Percentiles rank a stretch among this genome's conserved stretches.
phyloP scores from a whole-genome alignment of 2,797 vertebrate genomes.

The Urophycis tenuis region DNA sequence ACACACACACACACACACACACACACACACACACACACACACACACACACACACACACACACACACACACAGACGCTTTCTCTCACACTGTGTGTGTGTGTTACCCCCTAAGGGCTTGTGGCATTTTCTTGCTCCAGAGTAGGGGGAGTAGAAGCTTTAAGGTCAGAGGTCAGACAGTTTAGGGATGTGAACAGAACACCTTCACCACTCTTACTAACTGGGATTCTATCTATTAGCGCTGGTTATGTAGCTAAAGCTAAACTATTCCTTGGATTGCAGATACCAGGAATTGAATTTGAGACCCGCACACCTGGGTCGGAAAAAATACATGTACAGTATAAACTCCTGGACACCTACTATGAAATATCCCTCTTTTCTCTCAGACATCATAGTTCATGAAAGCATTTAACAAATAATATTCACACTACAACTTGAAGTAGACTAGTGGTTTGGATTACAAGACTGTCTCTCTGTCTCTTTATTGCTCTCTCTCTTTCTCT shows the following conservation, averaged over 20 bases:
- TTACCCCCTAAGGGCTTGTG: conserved; percentile 39
- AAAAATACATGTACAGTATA: not conserved
- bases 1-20: too few species aligned
- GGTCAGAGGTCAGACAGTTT: conserved; percentile 51
- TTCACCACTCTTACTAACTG: conserved; percentile 36
- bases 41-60: conserved; percentile 39
- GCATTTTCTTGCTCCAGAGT: conserved; percentile 13
- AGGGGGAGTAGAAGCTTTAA: conserved; percentile 16
- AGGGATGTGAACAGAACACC: conserved; percentile 41
- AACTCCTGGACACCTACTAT: not conserved
- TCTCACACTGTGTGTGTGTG: conserved; percentile 19
- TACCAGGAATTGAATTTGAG: not conserved
- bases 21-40: too few species aligned
- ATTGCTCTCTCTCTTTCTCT: not conserved
- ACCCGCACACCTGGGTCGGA: not conserved
- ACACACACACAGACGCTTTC: conserved; percentile 29
- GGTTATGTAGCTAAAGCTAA: not conserved
- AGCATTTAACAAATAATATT: too few species aligned
- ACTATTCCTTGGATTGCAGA: not conserved
- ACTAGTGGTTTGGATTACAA: too few species aligned
- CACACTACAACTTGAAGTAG: too few species aligned
- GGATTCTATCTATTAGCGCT: conserved; percentile 8
- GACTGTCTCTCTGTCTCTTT: not conserved
- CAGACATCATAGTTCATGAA: too few species aligned
- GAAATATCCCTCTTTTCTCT: too few species aligned